Base-by-base conservation (phyloP, 2,888 invertebrate species). In the Mesorhabditis sp. region DNA sequence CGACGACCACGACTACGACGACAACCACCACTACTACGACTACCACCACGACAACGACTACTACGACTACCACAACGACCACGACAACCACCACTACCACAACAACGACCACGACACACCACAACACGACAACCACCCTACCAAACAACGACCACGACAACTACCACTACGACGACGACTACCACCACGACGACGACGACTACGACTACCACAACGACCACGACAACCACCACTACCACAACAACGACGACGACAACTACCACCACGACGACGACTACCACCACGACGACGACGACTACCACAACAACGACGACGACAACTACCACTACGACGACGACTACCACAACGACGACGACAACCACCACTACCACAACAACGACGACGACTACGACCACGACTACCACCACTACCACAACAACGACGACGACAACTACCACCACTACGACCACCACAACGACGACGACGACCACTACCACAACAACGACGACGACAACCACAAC, bases 131-230 rank as follows among this genome's bases (percentile, higher is more conserved):
- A 10, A 50, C 58, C n/a, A 50, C 58, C 10, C 58, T 13, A 50
- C 58, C 58, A 50, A 10, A 28, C 28, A 2, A 28, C 28, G 28
- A 28, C 28, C 28, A 28, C 58, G n/a, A 50, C 58, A 50, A 13
- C 58, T 50, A 50, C 58, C 7, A 50, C 58, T n/a, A 50, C 58
- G 58, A 50, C 58, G n/a, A 50, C 58, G n/a, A 50, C 58, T 13
- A 50, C 58, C n/a, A 50, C 58, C 6, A 50, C 50, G 6, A 50
- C 58, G 1, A 50, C 58, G 1, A 50, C 58, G 58, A 50, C 58
- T 1, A 50, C 58, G 2, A 50, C 58, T 2, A 50, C 58, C 1
- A 50, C 58, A 1, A 50, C 58, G n/a, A 50, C 58, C 1, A 50
- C 58, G 1, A 50, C 58, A 2, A 50, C 58, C 1, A 50, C 58